Conservation (phyloP, 2,797 vertebrate species). For the Silurus lanzhouensis region DNA sequence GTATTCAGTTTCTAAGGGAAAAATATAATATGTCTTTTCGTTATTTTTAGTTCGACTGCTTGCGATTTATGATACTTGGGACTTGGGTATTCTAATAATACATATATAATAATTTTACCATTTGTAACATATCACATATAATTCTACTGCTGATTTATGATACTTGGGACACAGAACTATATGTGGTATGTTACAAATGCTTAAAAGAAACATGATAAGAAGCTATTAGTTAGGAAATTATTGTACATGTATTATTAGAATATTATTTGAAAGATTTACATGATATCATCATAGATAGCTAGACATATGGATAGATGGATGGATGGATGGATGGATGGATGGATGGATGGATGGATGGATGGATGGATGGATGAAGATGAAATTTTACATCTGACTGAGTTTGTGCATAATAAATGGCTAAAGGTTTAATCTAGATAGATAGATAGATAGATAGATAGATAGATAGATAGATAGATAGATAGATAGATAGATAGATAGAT, state of each 20-base stretch:
- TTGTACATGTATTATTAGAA: slow-evolving; percentile 3
- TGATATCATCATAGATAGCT: neutral
- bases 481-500: too few species aligned
- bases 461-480: too few species aligned
- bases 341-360: neutral
- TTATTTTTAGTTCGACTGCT: slow-evolving; percentile 4
- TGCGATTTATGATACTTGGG: neutral
- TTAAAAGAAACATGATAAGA: slow-evolving; percentile 3
- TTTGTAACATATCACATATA: neutral
- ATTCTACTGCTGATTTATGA: neutral
- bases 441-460: too few species aligned
- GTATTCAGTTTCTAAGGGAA: neutral
- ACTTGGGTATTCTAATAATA: too few species aligned
- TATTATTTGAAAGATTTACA: neutral
- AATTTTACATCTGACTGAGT: too few species aligned
- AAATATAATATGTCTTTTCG: slow-evolving; percentile 1
- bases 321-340: neutral
- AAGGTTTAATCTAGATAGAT: too few species aligned
- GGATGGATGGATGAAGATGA: neutral
- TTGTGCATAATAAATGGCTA: too few species aligned
- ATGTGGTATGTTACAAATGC: neutral
- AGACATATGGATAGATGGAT: neutral
- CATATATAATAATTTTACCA: too few species aligned
- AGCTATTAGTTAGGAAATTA: neutral
- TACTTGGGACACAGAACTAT: neutral